Evolutionary conservation across 2,113 vertebrate genomes (phyloP).

Genomic region (Sphaerodactylus townsendi): DNA sequence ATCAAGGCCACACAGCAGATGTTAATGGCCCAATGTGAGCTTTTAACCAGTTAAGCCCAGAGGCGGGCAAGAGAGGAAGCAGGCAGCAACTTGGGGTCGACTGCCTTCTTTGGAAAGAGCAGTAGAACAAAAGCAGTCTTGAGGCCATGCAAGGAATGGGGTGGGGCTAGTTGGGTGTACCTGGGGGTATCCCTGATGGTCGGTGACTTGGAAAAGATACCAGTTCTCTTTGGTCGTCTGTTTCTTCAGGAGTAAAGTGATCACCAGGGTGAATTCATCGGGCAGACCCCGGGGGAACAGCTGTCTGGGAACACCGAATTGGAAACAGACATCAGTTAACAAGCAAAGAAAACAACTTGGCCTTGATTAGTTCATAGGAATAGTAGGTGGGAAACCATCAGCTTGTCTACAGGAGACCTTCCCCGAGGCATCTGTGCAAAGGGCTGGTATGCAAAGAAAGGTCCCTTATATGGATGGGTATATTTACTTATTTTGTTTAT

Average conservation of each 20-base stretch:
- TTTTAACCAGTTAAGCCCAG: neutral
- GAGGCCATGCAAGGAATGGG: neutral
- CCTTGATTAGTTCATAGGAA: neutral
- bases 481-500: too few relatives aligned
- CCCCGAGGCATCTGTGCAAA: too few relatives aligned
- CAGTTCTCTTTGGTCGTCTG: constrained; percentile 83
- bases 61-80: too few relatives aligned
- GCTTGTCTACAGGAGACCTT: too few relatives aligned
- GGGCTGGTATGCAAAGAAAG: too few relatives aligned
- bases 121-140: neutral
- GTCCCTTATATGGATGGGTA: too few relatives aligned
- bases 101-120: neutral
- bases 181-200: constrained; percentile 90
- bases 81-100: neutral
- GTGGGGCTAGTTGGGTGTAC: constrained; percentile 57
- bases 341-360: neutral
- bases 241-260: constrained; percentile 91
- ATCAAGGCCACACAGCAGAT: neutral
- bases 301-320: constrained; percentile 70
- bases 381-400: neutral
- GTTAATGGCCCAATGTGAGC: too few relatives aligned
- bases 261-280: constrained; percentile 85
- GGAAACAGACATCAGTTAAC: neutral
- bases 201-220: constrained; percentile 92
- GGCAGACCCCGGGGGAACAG: constrained; percentile 90